Evolutionary conservation across 2,888 invertebrate species (phyloP).

Genomic region (Malthinus flaveolus): DNA sequence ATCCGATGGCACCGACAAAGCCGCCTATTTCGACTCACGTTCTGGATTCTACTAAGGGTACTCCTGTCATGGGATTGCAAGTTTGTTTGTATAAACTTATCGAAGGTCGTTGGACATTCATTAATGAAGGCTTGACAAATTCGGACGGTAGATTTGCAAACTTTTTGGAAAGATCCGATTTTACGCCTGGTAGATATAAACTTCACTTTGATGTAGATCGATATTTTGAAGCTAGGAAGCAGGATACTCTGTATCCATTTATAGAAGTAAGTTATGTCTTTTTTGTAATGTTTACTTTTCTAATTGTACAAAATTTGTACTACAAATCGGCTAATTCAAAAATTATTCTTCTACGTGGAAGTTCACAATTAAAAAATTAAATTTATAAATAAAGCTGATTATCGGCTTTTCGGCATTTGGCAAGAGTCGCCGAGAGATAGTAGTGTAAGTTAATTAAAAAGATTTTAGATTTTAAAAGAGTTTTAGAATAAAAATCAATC

Average conservation of each 20-base stretch:
- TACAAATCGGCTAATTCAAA: background rate
- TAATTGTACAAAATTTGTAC: background rate
- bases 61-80: conserved; percentile 66
- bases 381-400: no score
- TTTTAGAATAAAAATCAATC: no score
- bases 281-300: background rate
- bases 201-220: conserved; percentile 72
- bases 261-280: conserved; percentile 63
- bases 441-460: background rate
- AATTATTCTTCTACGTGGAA: no score
- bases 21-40: conserved; percentile 75
- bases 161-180: conserved; percentile 62
- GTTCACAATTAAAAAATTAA: no score
- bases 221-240: conserved; percentile 65
- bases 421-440: background rate
- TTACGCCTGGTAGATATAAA: conserved; percentile 72
- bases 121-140: conserved; percentile 67
- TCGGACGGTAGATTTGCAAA: conserved; percentile 68
- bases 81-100: conserved; percentile 70
- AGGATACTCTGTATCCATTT: conserved; percentile 73
- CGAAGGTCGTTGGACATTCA: conserved; percentile 67
- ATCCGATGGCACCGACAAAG: conserved; percentile 39
- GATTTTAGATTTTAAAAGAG: no score
- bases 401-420: background rate
- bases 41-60: conserved; percentile 71